These are phyloP conservation scores for Coluber constrictor DNA, from an alignment of 2,797 vertebrate genomes.

Conservation along the genomic window DNA sequence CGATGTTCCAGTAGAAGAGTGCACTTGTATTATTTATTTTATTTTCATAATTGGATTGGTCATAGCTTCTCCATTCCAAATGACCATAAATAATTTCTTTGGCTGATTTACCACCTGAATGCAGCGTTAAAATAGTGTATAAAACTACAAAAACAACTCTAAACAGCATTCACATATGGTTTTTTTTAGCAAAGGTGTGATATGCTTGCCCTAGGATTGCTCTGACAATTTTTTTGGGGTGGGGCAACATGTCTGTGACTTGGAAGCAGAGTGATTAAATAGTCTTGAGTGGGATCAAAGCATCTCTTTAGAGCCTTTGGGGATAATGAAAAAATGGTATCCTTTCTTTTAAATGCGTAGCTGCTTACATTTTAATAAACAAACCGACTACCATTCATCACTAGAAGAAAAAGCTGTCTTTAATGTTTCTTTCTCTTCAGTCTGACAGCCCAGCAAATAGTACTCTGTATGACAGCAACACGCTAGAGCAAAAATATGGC, in stretches of 20 bases:
- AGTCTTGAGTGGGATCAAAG: neutral
- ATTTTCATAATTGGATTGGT: neutral
- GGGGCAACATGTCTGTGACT: neutral
- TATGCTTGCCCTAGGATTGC: neutral
- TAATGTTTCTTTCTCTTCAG: neutral
- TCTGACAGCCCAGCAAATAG: neutral
- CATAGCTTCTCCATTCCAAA: neutral
- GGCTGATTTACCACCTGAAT: neutral
- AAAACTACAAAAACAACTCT: neutral
- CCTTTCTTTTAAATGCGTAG: neutral
- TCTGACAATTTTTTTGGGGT: neutral
- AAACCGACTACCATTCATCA: neutral
- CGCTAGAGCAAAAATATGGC: neutral
- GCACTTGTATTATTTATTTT: neutral
- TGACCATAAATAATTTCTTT: neutral
- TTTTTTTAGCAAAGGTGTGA: neutral
- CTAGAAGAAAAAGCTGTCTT: slow-evolving; percentile 2
- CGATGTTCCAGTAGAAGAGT: neutral
- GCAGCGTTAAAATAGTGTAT: neutral
- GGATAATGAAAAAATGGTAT: neutral
- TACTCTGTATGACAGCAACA: neutral
- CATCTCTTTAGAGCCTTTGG: neutral
- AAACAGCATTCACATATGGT: neutral
- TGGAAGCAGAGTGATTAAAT: neutral
- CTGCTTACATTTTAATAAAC: slow-evolving; percentile 5